Base-by-base conservation (phyloP, 1,140 invertebrate species). In the Limonius californicus region DNA sequence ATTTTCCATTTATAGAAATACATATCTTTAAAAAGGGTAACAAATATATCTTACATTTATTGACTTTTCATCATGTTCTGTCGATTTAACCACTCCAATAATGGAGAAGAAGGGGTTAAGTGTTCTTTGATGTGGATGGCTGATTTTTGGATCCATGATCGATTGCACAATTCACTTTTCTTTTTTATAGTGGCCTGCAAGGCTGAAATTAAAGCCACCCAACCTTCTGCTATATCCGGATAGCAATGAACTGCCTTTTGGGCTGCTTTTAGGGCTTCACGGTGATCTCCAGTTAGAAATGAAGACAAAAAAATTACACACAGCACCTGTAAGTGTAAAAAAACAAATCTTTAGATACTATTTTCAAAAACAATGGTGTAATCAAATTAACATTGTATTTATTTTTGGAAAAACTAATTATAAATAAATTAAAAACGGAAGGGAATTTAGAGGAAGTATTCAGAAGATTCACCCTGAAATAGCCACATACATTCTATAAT, bases 221-320 rank as follows among this genome's bases (percentile, higher is more conserved):
- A 75, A 55, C 65, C 55, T 57, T 74, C 70, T 11, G 66, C 47
- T 14, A 66, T 55, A 62, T 72, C 64, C 1, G 75, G 75, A 59
- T 70, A 69, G 62, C 57, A 72, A 65, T 75, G 73, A 45, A 75
- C 60, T 1, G 72, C 70, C 62, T 72, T 72, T 61, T 74, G 74
- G 0, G 75, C 74, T n/a, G 65, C 57, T 11, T 69, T 63, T 9
- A 71, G 18, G 19, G 72, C 70, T 55, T 66, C 43, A 57, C 68
- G 63, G 7, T 57, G 30, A 42, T 75, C 66, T 42, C 65, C 66
- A 12, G 57, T 59, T 9, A 74, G 47, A 20, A 70, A 59, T 18
- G 61, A 69, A 14, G 68, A 62, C n/a, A 73, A 54, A 1, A 71
- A 63, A 8, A 67, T 65, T 8, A 73, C 47, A 59, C 67, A 70